phyloP scores from a whole-genome alignment of 2,113 vertebrate genomes.

The Atrichornis clamosus region DNA sequence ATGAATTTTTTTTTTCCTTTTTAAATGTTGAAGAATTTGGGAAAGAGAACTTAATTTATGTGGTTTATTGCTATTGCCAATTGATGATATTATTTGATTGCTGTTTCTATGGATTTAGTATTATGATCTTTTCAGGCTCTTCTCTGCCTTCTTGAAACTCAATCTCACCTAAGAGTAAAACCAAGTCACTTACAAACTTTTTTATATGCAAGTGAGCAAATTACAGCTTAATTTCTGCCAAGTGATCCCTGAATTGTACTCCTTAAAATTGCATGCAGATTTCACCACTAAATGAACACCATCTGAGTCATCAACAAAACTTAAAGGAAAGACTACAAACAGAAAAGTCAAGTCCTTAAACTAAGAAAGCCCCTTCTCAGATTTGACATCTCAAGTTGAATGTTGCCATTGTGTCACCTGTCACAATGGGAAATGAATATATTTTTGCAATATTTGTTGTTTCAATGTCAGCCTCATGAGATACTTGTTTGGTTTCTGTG shows the following conservation, averaged over 20 bases:
- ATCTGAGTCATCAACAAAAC: background rate
- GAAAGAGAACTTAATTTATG: background rate
- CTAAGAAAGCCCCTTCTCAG: rapidly evolving
- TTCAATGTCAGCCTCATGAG: background rate
- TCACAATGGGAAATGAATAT: background rate
- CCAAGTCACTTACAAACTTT: background rate
- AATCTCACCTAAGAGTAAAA: background rate
- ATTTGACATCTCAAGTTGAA: background rate
- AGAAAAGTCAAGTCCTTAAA: background rate
- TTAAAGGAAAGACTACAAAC: background rate
- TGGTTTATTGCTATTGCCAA: background rate
- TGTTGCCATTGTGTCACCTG: background rate
- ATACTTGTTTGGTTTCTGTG: background rate
- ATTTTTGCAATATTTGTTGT: background rate
- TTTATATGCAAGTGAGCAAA: background rate
- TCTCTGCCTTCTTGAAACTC: background rate
- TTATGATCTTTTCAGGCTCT: background rate
- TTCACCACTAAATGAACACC: background rate
- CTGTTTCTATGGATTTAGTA: background rate
- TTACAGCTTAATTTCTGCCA: background rate
- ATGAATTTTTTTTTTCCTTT: background rate
- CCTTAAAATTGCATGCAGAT: background rate
- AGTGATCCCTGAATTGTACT: background rate
- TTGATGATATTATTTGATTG: background rate
- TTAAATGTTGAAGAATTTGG: background rate